Percentiles rank a stretch among this genome's conserved stretches.
phyloP scores from a whole-genome alignment of 2,888 invertebrate species.

The Nymphalis polychloros region DNA sequence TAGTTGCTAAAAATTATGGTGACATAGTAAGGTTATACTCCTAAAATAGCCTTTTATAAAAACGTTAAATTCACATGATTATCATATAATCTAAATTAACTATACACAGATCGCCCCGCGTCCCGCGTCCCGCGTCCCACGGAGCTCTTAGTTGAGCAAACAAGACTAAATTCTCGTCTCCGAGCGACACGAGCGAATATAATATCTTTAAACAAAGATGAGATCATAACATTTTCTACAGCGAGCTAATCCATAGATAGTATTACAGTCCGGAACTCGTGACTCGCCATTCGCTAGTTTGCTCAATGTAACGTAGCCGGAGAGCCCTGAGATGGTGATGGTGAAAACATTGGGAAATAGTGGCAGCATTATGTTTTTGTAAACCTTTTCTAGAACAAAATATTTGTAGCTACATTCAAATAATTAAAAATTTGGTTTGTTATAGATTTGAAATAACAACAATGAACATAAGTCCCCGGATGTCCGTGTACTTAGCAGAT shows the following conservation, averaged over 20 bases:
- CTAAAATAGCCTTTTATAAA: not conserved
- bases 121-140: slow-evolving; percentile 35
- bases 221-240: slow-evolving; percentile 36
- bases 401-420: too few species aligned
- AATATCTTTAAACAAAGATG: slow-evolving; percentile 41
- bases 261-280: slow-evolving; percentile 22
- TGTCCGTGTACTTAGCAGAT: too few species aligned
- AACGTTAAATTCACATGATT: slow-evolving; percentile 11
- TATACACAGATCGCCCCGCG: slow-evolving; percentile 29
- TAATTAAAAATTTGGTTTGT: too few species aligned
- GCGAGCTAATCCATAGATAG: slow-evolving; percentile 28
- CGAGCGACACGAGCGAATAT: slow-evolving; percentile 48
- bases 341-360: too few species aligned
- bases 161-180: slow-evolving; percentile 52
- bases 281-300: not conserved
- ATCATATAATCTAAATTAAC: not conserved
- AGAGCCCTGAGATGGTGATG: too few species aligned
- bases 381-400: too few species aligned
- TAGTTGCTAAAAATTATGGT: too few species aligned
- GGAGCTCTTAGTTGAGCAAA: slow-evolving; percentile 58
- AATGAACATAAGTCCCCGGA: too few species aligned
- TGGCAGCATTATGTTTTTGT: too few species aligned
- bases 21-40: too few species aligned
- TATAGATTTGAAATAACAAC: too few species aligned
- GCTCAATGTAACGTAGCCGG: not conserved